A percentile compares a stretch with the other conserved stretches of the same genome.
These are phyloP conservation scores for Myiagra hebetior DNA, from an alignment of 2,113 vertebrate genomes.

Conservation along the genomic window DNA sequence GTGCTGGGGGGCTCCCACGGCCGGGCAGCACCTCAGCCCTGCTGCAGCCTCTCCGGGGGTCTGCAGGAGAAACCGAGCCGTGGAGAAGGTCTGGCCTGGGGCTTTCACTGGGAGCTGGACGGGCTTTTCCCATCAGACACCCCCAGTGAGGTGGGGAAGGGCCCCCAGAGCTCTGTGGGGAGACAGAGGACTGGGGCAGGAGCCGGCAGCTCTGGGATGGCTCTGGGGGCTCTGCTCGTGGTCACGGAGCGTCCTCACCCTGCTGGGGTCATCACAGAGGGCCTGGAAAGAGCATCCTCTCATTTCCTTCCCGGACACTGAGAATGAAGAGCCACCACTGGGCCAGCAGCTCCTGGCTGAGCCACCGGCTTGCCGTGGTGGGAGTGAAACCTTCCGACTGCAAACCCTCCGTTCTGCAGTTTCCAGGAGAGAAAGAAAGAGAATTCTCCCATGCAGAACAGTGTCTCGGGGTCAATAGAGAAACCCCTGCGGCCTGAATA, in stretches of 20 bases:
- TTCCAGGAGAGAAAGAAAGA: neutral
- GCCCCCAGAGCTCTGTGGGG: neutral
- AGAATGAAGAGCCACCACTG: neutral
- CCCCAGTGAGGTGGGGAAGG: fast-evolving
- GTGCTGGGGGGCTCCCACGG: fast-evolving
- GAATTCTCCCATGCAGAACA: constrained; percentile 19
- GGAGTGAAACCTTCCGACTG: neutral
- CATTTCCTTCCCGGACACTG: neutral
- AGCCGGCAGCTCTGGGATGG: neutral
- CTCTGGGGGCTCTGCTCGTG: neutral
- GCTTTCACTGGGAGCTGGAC: neutral
- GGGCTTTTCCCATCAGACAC: neutral
- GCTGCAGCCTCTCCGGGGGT: neutral
- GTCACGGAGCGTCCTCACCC: neutral
- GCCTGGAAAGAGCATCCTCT: neutral
- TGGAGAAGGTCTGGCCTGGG: neutral
- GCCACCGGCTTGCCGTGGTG: neutral
- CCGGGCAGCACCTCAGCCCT: neutral
- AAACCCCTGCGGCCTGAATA: constrained; percentile 44
- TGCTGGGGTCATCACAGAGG: neutral
- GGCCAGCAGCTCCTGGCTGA: neutral
- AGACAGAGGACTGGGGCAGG: neutral
- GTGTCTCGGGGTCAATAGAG: neutral
- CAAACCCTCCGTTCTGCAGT: neutral
- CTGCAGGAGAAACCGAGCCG: neutral